phyloP scores from a whole-genome alignment of 2,113 vertebrate species.

The Manacus vitellinus region DNA sequence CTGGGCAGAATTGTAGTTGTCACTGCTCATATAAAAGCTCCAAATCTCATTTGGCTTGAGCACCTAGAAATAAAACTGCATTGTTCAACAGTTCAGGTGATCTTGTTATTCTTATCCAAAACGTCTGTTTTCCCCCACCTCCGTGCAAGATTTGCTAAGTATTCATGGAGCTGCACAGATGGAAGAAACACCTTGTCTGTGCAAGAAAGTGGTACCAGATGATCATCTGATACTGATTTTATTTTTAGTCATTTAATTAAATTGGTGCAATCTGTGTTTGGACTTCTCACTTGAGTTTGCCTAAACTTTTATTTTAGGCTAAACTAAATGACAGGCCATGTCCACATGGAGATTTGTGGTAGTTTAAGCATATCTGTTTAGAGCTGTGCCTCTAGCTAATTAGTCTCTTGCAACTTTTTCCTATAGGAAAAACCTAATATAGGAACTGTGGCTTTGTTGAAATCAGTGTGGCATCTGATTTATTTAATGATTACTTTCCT shows the following conservation, averaged over 20 bases:
- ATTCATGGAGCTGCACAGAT: neutral
- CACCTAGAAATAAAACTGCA: neutral
- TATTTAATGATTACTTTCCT: neutral
- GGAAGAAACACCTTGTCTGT: neutral
- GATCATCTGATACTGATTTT: neutral
- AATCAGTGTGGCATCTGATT: neutral
- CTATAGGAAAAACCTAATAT: neutral
- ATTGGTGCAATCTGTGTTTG: neutral
- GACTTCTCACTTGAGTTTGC: neutral
- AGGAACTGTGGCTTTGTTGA: neutral
- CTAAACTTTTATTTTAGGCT: neutral
- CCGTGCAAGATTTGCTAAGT: neutral
- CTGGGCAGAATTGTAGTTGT: neutral
- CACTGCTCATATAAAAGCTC: neutral
- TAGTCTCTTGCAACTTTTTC: neutral
- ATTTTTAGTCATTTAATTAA: conserved; percentile 20
- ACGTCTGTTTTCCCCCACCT: neutral
- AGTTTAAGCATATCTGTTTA: neutral
- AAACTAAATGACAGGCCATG: neutral
- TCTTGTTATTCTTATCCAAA: neutral
- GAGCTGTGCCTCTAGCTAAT: neutral
- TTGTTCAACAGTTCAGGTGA: neutral
- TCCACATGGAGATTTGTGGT: neutral
- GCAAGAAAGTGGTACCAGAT: neutral
- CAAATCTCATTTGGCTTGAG: neutral